Evolutionary conservation across 1,140 invertebrate genomes (phyloP).

Genomic region (Zaprionus lachaisei): DNA sequence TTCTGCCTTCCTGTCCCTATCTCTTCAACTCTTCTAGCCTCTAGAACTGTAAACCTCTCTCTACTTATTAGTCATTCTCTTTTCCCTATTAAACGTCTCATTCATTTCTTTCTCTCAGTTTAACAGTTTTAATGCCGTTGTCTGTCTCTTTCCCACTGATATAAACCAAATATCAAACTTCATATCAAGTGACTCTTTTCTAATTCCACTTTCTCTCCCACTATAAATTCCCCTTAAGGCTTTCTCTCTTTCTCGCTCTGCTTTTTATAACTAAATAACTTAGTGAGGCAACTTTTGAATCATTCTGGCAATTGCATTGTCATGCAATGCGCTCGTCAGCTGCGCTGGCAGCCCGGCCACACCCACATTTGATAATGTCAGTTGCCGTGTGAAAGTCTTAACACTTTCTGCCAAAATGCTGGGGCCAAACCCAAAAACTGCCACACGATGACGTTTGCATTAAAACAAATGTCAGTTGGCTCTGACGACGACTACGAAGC

Average conservation of each 20-base stretch:
- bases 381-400: conserved; percentile 65
- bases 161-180: too few species aligned
- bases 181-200: too few species aligned
- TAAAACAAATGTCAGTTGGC: conserved; percentile 75
- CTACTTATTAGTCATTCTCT: too few species aligned
- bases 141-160: neutral
- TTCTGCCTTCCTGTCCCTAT: too few species aligned
- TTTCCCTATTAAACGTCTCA: too few species aligned
- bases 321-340: conserved; percentile 21
- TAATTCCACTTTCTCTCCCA: too few species aligned
- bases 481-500: conserved; percentile 18
- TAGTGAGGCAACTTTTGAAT: neutral
- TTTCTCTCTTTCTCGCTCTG: neutral
- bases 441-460: conserved; percentile 70
- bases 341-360: neutral
- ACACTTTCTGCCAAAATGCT: conserved; percentile 36
- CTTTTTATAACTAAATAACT: neutral
- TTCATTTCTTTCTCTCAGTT: too few species aligned
- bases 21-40: too few species aligned
- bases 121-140: too few species aligned
- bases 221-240: too few species aligned
- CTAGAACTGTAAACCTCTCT: too few species aligned
- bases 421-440: conserved; percentile 24
- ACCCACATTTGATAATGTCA: conserved; percentile 73
- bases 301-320: conserved; percentile 12